Evolutionary conservation across 2,113 vertebrate genomes (phyloP), one percentile per base, ranked within the genome.

Genomic region (Tretioscincus oriximinensis): DNA sequence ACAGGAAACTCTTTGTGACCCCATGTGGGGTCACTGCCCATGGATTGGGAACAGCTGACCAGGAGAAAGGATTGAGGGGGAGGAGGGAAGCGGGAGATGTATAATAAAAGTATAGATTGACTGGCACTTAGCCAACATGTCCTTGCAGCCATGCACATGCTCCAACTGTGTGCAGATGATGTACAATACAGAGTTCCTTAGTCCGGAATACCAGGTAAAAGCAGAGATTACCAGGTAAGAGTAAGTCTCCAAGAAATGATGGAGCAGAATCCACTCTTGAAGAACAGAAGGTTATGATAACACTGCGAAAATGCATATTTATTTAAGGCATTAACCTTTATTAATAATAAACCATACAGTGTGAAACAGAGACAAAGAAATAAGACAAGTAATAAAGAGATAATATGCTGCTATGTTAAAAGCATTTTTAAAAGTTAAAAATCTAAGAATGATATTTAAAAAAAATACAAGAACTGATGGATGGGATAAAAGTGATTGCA

Each of bases 21-120:
- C 35, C 35, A 41, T 41, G 35, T 41, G 35, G 5, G 35, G 3
- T 41, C 35, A 41, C 5, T 2, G 35, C 35, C 35, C 35, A 41
- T 41, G 35, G 35, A 5, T 41, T 41, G 35, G 35, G 9, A 51
- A 92, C 90, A 85, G 78, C 90, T 92, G 90, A 92, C 90, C 81
- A 71, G 81, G 87, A 79, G 28, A 7, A 41, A 22, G 45, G 12
- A 20, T 29, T 29, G 49, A 73, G 11, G 21, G 29, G 26, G 26
- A 11, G 24, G 5, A 5, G 35, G 35, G 5, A 41, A n/a, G n/a
- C 18, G 22, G 5, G 10, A 31, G 49, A 51, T 16, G 14, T 58
- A 58, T 58, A 58, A 18, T 18, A 18, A 58, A 58, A 58, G 54
- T 14, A 18, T 18, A 58, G 54, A 5, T 58, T 14, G 12, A 58